Evolutionary conservation across 2,888 invertebrate genomes (phyloP).

Genomic region (Patella ulyssiponensis): DNA sequence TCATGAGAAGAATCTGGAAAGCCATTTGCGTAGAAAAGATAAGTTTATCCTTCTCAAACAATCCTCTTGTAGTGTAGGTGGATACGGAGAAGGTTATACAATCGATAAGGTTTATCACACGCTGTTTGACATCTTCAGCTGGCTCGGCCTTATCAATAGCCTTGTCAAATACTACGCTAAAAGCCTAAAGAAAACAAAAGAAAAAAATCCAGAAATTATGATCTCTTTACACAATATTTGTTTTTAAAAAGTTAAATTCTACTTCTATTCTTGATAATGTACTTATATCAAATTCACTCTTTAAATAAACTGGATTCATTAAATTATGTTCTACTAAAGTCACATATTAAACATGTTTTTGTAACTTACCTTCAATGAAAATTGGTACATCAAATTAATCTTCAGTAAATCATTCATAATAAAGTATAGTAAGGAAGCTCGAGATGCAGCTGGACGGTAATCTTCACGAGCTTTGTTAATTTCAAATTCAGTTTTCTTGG

Average conservation of each 20-base stretch:
- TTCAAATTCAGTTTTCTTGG: constrained; percentile 90
- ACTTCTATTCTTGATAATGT: no score
- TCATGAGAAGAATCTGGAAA: constrained; percentile 90
- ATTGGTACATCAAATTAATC: constrained; percentile 97
- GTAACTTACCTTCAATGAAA: constrained; percentile 86
- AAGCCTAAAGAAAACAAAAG: constrained; percentile 78
- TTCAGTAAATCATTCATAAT: constrained; percentile 95
- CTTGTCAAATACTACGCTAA: constrained; percentile 97
- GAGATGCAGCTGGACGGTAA: constrained; percentile 91
- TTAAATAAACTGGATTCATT: no score
- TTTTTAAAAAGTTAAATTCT: background rate
- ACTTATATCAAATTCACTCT: no score
- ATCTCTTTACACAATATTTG: background rate
- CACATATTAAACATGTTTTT: background rate
- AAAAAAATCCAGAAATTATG: background rate
- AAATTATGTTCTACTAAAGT: background rate
- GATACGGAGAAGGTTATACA: constrained; percentile 95
- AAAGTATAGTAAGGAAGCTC: constrained; percentile 94
- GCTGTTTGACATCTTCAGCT: constrained; percentile 82
- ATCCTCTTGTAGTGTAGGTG: constrained; percentile 92
- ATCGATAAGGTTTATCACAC: constrained; percentile 92
- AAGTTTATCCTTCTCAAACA: constrained; percentile 96
- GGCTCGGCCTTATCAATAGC: constrained; percentile 91
- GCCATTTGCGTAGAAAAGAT: constrained; percentile 97
- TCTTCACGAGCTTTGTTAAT: constrained; percentile 95